phyloP scores from a whole-genome alignment of 2,797 vertebrate genomes.

The Echiichthys vipera region DNA sequence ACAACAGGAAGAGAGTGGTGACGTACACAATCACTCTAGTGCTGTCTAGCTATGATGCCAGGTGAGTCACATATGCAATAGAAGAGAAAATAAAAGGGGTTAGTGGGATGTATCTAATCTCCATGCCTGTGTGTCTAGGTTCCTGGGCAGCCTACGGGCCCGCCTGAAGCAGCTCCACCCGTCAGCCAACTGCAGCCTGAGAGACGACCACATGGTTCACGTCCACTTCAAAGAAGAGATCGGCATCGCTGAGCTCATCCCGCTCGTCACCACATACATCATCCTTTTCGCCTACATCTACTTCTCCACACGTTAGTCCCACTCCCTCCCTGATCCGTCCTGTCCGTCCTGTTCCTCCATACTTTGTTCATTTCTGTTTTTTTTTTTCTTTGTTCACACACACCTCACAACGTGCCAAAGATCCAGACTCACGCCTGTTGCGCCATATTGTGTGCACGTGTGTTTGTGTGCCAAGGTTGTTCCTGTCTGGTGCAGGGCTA shows the following conservation, averaged over 20 bases:
- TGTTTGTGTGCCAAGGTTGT: conserved; percentile 60
- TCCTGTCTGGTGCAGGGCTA: conserved; percentile 68
- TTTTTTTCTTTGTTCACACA: background rate
- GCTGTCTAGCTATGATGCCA: conserved; percentile 91
- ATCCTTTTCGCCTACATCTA: conserved; percentile 99
- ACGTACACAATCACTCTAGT: conserved; percentile 93
- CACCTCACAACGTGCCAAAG: background rate
- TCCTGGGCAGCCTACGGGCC: conserved; percentile 90
- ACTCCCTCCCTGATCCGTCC: background rate
- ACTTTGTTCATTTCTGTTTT: background rate
- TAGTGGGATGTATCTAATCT: background rate
- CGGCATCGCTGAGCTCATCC: conserved; percentile 94
- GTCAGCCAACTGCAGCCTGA: conserved; percentile 92
- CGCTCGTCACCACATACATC: conserved; percentile 97
- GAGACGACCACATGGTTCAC: conserved; percentile 92
- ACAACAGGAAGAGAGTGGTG: conserved; percentile 89
- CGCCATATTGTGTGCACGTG: conserved; percentile 14
- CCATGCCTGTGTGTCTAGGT: conserved; percentile 79
- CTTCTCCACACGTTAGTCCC: conserved; percentile 94
- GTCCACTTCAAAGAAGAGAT: conserved; percentile 99
- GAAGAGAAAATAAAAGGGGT: background rate
- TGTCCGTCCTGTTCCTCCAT: background rate
- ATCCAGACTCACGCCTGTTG: background rate
- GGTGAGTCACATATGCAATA: conserved; percentile 76
- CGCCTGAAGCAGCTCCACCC: conserved; percentile 94